Evolutionary conservation across 2,888 invertebrate species (phyloP).

Genomic region (Taphrorychus bicolor): DNA sequence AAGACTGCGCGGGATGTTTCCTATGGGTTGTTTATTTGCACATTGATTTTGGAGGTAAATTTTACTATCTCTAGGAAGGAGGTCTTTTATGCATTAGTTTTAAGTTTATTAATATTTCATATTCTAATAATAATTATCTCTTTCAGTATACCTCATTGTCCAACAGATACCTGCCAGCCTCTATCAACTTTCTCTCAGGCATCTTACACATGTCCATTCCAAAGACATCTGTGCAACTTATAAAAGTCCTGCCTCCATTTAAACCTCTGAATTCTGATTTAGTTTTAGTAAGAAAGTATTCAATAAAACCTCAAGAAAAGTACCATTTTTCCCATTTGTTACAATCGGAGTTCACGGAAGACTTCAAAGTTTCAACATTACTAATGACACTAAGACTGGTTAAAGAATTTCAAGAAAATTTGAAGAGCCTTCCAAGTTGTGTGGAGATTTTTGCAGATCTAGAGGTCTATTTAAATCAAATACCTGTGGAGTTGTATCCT

Average conservation of each 20-base stretch:
- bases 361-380: slow-evolving; percentile 71
- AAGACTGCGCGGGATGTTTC: slow-evolving; percentile 72
- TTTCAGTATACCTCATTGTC: slow-evolving; percentile 76
- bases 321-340: slow-evolving; percentile 68
- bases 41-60: slow-evolving; percentile 74
- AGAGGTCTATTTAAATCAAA: slow-evolving; percentile 63
- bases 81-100: background rate
- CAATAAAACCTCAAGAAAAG: slow-evolving; percentile 51
- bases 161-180: slow-evolving; percentile 82
- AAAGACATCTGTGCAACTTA: slow-evolving; percentile 65
- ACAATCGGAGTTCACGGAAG: slow-evolving; percentile 62
- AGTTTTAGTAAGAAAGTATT: slow-evolving; percentile 64
- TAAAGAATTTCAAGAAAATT: slow-evolving; percentile 66
- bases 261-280: slow-evolving; percentile 62
- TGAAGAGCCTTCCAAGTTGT: slow-evolving; percentile 55
- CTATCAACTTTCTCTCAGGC: slow-evolving; percentile 79
- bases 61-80: background rate
- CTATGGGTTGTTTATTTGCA: slow-evolving; percentile 77
- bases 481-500: slow-evolving; percentile 71
- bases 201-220: slow-evolving; percentile 75
- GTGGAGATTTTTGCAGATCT: slow-evolving; percentile 64
- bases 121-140: slow-evolving; percentile 42
- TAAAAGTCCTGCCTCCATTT: slow-evolving; percentile 75
- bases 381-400: slow-evolving; percentile 65
- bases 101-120: too few species aligned